A percentile compares a stretch with the other conserved stretches of the same genome.
phyloP scores from a whole-genome alignment of 2,113 vertebrate genomes.

The Catagonus wagneri region DNA sequence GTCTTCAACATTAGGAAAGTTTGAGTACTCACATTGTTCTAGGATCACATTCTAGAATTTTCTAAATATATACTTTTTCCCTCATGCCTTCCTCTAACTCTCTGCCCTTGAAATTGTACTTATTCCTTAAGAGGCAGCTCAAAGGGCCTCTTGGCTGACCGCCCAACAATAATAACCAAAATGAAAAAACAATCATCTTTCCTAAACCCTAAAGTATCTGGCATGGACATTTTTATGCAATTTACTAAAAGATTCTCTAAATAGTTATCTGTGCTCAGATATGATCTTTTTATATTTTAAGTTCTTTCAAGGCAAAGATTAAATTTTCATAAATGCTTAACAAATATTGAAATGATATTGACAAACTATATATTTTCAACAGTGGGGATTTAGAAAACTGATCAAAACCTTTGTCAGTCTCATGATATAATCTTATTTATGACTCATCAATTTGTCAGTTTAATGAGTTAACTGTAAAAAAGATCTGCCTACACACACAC shows the following conservation, averaged over 20 bases:
- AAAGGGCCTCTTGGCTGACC: not conserved
- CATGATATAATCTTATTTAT: conserved; percentile 28
- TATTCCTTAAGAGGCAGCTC: conserved; percentile 24
- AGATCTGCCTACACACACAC: not conserved
- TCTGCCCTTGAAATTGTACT: conserved; percentile 25
- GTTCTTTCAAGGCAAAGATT: conserved; percentile 20
- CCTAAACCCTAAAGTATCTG: conserved; percentile 13
- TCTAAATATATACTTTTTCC: not conserved
- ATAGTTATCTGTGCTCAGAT: conserved; percentile 15
- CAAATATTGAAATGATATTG: conserved; percentile 26
- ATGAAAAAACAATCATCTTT: not conserved
- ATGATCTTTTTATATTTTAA: conserved; percentile 25
- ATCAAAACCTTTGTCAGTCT: not conserved
- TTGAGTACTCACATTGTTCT: not conserved
- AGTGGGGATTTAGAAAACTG: not conserved
- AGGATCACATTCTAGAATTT: not conserved
- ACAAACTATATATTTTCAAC: conserved; percentile 37
- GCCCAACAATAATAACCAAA: not conserved
- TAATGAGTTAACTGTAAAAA: conserved; percentile 11
- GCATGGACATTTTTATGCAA: not conserved
- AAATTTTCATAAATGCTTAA: not conserved
- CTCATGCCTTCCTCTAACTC: not conserved
- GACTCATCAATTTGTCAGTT: conserved; percentile 30
- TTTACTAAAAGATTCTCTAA: conserved; percentile 2
- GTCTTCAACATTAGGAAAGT: not conserved